These are phyloP conservation scores for Xestobium rufovillosum DNA, from an alignment of 2,888 invertebrate species.

Conservation along the genomic window DNA sequence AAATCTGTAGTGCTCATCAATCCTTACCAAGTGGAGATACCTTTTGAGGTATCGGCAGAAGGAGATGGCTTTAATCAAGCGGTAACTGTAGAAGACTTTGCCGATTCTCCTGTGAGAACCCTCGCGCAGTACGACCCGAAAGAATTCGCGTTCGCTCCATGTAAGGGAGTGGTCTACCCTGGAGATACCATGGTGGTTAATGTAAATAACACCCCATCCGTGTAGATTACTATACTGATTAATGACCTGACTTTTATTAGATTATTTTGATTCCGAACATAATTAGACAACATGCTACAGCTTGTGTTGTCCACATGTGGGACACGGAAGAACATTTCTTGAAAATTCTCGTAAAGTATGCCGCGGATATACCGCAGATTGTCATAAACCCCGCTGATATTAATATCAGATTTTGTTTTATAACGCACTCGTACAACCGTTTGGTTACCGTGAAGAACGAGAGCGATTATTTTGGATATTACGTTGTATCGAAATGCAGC, in stretches of 20 bases:
- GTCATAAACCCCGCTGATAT: too few relatives aligned
- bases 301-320: constrained; percentile 50
- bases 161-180: constrained; percentile 44
- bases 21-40: constrained; percentile 49
- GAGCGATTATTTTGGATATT: constrained; percentile 45
- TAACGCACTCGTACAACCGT: constrained; percentile 49
- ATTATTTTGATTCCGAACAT: constrained; percentile 50
- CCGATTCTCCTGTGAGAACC: constrained; percentile 41
- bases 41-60: constrained; percentile 45
- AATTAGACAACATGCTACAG: constrained; percentile 43
- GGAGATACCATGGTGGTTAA: too few relatives aligned
- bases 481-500: constrained; percentile 12
- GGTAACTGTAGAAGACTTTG: constrained; percentile 45
- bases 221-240: too few relatives aligned
- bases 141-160: constrained; percentile 49
- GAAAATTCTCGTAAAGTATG: constrained; percentile 47
- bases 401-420: constrained; percentile 50
- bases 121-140: constrained; percentile 45
- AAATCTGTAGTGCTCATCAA: constrained; percentile 48
- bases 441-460: constrained; percentile 46
- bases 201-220: too few relatives aligned
- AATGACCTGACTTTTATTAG: too few relatives aligned
- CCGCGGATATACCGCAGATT: constrained; percentile 47
- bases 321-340: constrained; percentile 51
- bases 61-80: constrained; percentile 51